These are phyloP conservation scores for Cladorhizidae sp. DNA, from an alignment of 37 sponge, comb jelly and placozoan genomes.

Conservation along the genomic window DNA sequence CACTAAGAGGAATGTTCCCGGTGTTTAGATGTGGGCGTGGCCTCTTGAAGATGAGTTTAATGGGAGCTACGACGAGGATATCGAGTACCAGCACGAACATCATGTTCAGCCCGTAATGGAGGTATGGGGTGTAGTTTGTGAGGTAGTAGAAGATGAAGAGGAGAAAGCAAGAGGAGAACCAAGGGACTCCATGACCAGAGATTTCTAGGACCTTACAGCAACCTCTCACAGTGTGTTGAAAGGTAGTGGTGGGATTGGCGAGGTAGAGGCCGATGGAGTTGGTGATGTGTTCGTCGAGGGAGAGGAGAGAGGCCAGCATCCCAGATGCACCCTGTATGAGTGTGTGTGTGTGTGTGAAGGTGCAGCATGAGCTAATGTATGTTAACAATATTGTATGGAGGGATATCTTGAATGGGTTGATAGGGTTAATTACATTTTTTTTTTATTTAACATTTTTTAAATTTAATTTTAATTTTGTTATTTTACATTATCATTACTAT, in stretches of 20 bases:
- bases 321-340: constrained; percentile 13
- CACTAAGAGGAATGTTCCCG: constrained; percentile 65
- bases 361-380: no score
- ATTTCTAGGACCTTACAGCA: constrained; percentile 54
- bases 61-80: constrained; percentile 67
- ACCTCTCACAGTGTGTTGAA: background rate
- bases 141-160: constrained; percentile 10
- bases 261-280: background rate
- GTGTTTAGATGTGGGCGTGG: constrained; percentile 67
- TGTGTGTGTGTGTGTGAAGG: background rate
- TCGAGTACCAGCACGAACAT: constrained; percentile 65
- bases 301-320: constrained; percentile 15
- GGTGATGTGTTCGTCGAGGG: constrained; percentile 35
- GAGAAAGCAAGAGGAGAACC: constrained; percentile 43
- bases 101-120: constrained; percentile 32
- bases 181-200: constrained; percentile 72
- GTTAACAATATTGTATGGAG: no score
- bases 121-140: background rate
- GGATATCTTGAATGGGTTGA: no score
- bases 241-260: constrained; percentile 16
- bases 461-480: no score
- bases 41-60: constrained; percentile 78
- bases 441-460: no score
- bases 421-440: no score
- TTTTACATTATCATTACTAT: no score